These are phyloP conservation scores for Myiothlypis chrysogaster DNA, from an alignment of 2,797 vertebrate species.

Conservation along the genomic window DNA sequence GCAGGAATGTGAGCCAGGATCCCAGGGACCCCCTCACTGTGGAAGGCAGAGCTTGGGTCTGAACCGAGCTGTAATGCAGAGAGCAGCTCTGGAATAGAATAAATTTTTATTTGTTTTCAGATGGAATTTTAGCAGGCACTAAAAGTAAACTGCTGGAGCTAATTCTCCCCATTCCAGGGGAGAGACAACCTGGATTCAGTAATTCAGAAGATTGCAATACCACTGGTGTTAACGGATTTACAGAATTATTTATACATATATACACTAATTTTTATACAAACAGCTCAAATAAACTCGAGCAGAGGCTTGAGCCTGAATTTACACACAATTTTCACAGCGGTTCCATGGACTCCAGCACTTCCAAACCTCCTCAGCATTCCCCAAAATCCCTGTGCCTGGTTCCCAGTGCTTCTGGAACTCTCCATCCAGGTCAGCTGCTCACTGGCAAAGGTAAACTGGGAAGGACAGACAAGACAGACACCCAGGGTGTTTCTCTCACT, in stretches of 20 bases:
- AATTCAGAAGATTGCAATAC: not conserved
- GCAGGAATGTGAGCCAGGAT: not conserved
- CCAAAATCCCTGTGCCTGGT: not conserved
- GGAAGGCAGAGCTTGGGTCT: not conserved
- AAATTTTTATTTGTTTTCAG: not conserved
- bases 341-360: not conserved
- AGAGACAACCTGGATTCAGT: not conserved
- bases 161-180: not conserved
- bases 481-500: not conserved
- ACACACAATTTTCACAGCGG: rapidly evolving
- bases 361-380: not conserved
- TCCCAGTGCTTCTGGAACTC: not conserved
- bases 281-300: not conserved
- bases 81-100: not conserved
- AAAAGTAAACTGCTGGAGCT: not conserved
- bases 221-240: not conserved
- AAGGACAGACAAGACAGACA: not conserved
- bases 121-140: not conserved
- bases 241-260: not conserved
- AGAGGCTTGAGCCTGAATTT: not conserved
- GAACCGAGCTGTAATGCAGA: not conserved
- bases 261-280: not conserved
- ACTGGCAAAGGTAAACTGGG: not conserved
- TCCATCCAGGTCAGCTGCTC: not conserved
- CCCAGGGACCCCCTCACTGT: not conserved